Evolutionary conservation across 2,888 invertebrate genomes (phyloP).

Genomic region (Scaptomyza polygonia): DNA sequence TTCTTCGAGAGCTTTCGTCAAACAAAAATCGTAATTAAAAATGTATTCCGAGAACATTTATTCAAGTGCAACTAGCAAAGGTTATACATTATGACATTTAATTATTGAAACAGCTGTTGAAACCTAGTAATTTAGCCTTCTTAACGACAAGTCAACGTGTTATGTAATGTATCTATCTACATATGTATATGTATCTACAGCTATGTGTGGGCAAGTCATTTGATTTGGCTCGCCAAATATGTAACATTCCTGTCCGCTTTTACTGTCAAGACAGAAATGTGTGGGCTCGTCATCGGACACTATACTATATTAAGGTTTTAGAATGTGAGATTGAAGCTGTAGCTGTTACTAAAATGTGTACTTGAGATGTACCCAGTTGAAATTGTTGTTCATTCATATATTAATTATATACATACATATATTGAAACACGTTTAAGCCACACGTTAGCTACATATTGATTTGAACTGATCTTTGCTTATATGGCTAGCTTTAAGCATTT

Average conservation of each 20-base stretch:
- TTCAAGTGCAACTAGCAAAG: not conserved
- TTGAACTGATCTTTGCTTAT: conserved; percentile 51
- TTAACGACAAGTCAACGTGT: not conserved
- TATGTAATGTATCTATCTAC: conserved; percentile 9
- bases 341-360: conserved; percentile 18
- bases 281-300: conserved; percentile 62
- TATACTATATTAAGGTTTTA: conserved; percentile 2
- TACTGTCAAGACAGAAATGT: conserved; percentile 49
- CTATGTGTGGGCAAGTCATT: conserved; percentile 47
- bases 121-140: conserved; percentile 11
- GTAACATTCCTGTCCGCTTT: conserved; percentile 63
- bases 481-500: conserved; percentile 55
- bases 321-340: conserved; percentile 17
- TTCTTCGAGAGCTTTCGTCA: no score
- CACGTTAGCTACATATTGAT: conserved; percentile 37
- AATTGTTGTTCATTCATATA: conserved; percentile 57
- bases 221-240: conserved; percentile 57
- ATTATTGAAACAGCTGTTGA: conserved; percentile 10
- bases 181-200: not conserved
- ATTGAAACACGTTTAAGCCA: conserved; percentile 68
- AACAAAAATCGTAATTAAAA: no score
- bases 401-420: conserved; percentile 61
- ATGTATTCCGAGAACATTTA: no score
- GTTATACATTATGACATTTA: not conserved
- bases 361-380: conserved; percentile 30